Conservation (phyloP, 1,140 invertebrate genomes). For the Conus betulinus region DNA sequence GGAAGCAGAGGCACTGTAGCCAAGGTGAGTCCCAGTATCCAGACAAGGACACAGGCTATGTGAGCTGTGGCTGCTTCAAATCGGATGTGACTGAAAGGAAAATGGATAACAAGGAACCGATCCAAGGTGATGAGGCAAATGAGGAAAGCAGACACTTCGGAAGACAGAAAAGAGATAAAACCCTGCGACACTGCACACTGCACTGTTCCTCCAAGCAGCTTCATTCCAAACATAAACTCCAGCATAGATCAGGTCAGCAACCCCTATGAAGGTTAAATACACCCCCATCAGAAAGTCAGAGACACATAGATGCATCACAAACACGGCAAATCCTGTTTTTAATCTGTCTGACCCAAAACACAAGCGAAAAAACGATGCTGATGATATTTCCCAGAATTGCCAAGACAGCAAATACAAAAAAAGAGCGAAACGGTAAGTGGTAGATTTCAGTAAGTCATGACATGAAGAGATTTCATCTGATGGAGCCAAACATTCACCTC, state of each 20-base stretch:
- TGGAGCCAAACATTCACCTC: neutral
- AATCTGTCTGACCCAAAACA: neutral
- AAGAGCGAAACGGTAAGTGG: neutral
- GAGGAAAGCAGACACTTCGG: constrained; percentile 13
- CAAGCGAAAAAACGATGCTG: neutral
- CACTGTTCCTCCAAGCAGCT: neutral
- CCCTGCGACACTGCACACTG: neutral
- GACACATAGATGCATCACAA: neutral
- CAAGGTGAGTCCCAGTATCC: neutral
- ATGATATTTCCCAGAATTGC: neutral
- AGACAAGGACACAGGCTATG: neutral
- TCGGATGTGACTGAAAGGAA: neutral
- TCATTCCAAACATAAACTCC: constrained; percentile 7
- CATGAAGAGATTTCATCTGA: constrained; percentile 14
- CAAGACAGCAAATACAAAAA: neutral
- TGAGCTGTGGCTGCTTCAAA: neutral
- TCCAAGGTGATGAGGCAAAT: constrained; percentile 21
- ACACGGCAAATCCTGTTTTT: neutral
- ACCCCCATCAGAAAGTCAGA: constrained; percentile 23
- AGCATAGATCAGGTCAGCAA: neutral
- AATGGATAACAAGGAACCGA: neutral
- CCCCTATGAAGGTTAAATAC: neutral
- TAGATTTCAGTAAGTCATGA: neutral
- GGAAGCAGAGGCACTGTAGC: constrained; percentile 6
- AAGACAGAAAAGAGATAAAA: neutral